phyloP scores from a whole-genome alignment of 2,888 invertebrate species.

The Heliconius hortense region DNA sequence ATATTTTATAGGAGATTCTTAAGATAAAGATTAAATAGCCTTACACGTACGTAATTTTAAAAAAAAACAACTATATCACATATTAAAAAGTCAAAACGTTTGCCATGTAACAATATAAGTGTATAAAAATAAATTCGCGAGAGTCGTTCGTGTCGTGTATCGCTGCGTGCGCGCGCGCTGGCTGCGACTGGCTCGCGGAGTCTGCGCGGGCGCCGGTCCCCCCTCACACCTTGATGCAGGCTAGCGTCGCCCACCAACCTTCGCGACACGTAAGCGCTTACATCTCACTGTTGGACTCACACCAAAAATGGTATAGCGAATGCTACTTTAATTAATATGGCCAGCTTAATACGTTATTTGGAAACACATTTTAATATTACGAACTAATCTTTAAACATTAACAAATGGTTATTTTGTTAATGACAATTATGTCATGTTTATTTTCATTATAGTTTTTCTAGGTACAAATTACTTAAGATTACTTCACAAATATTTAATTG shows the following conservation, averaged over 20 bases:
- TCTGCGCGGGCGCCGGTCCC: constrained; percentile 56
- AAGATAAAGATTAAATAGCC: constrained; percentile 66
- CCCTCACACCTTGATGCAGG: constrained; percentile 57
- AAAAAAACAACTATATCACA: constrained; percentile 58
- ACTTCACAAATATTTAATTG: neutral
- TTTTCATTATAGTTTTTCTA: constrained; percentile 6
- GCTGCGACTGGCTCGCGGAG: constrained; percentile 75
- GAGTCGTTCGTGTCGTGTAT: constrained; percentile 78
- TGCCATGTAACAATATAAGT: constrained; percentile 63
- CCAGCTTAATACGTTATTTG: constrained; percentile 38
- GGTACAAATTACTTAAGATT: neutral
- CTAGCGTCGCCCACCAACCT: constrained; percentile 64
- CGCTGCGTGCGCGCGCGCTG: constrained; percentile 71
- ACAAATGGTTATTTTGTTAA: constrained; percentile 12
- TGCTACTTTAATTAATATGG: constrained; percentile 51
- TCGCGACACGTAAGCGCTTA: constrained; percentile 76
- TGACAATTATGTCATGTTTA: constrained; percentile 17
- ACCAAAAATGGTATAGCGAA: constrained; percentile 72
- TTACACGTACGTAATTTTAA: constrained; percentile 47
- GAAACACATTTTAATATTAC: constrained; percentile 16
- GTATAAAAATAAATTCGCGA: constrained; percentile 62
- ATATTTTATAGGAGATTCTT: constrained; percentile 66
- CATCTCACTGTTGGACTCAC: constrained; percentile 71
- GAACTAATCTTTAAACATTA: constrained; percentile 17
- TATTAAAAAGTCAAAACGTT: constrained; percentile 64